A percentile compares a stretch with the other conserved stretches of the same genome.
Conservation (phyloP, 2,888 invertebrate genomes). For the Lepetodrilus schrolli region DNA sequence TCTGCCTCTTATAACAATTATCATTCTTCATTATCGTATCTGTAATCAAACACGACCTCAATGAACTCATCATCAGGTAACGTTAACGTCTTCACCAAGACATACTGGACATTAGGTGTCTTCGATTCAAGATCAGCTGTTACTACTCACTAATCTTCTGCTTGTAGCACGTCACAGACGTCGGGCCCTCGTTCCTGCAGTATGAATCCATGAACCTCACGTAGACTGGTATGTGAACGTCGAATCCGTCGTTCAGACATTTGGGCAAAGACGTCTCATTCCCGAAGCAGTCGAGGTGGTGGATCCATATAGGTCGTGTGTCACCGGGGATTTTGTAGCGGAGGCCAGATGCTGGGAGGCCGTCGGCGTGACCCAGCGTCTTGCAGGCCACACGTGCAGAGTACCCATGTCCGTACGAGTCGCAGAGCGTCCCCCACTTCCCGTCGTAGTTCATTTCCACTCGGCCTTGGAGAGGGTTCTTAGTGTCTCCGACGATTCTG, state of each 20-base stretch:
- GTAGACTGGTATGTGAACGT: conserved; percentile 39
- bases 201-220: neutral
- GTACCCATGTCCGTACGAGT: conserved; percentile 53
- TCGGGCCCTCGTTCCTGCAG: conserved; percentile 32
- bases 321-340: conserved; percentile 39
- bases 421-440: conserved; percentile 61
- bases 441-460: conserved; percentile 60
- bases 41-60: too few species aligned
- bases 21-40: too few species aligned
- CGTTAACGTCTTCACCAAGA: too few species aligned
- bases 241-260: conserved; percentile 58
- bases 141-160: conserved; percentile 50
- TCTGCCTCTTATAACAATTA: too few species aligned
- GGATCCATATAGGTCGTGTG: conserved; percentile 53
- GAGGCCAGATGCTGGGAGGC: conserved; percentile 35
- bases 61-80: too few species aligned
- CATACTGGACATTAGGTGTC: too few species aligned
- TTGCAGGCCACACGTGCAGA: conserved; percentile 60
- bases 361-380: conserved; percentile 43
- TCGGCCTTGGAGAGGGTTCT: conserved; percentile 48
- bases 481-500: conserved; percentile 49
- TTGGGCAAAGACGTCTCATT: conserved; percentile 50
- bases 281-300: conserved; percentile 51
- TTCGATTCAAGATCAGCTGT: neutral
- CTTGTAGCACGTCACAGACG: conserved; percentile 57